Base-by-base conservation (phyloP, 2,797 vertebrate genomes). In the Smutsia gigantea region DNA sequence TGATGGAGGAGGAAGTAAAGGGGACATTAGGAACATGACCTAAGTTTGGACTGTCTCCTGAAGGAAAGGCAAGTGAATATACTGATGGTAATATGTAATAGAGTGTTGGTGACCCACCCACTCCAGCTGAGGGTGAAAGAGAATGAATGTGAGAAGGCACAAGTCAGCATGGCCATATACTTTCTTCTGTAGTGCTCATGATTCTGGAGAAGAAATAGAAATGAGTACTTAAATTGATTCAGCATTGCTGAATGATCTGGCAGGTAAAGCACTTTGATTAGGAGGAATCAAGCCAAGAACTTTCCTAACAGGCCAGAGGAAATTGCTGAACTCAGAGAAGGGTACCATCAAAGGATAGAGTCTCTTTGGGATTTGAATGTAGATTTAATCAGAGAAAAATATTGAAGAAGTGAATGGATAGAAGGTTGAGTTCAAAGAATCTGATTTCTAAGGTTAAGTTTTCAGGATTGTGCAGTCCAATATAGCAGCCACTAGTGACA, bases 321-420 rank as follows among this genome's bases (percentile, higher is more conserved):
- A 85, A 87, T n/a, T 31, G 5, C 29, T 49, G 42, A 4, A 87
- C 78, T 39, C 15, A 29, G 31, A 92, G 78, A 78, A 86, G 12
- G 7, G 18, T 51, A 66, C 0, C 0, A 0, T 72, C 72, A 71
- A 78, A 74, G 12, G 12, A 46, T 15, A 57, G 77, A 29, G 55
- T 57, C 14, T 90, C 14, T 23, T 23, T 59, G 39, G n/a, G 8
- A 14, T 78, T 74, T 82, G 81, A 64, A 61, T 88, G 74, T 82
- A 81, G 49, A 64, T 19, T 83, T 90, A 74, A 79, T 46, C 39
- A 63, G n/a, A 84, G 79, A 88, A 95, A 94, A 72, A 74, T 90
- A 90, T 53, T 63, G 13, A 95, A 79, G 53, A 68, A 79, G 51
- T 37, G 42, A 95, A 19, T 68, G 19, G 11, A 5, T 51, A 13